Evolutionary conservation across 1,140 invertebrate species (phyloP).

Genomic region (Zaprionus lachaisei): DNA sequence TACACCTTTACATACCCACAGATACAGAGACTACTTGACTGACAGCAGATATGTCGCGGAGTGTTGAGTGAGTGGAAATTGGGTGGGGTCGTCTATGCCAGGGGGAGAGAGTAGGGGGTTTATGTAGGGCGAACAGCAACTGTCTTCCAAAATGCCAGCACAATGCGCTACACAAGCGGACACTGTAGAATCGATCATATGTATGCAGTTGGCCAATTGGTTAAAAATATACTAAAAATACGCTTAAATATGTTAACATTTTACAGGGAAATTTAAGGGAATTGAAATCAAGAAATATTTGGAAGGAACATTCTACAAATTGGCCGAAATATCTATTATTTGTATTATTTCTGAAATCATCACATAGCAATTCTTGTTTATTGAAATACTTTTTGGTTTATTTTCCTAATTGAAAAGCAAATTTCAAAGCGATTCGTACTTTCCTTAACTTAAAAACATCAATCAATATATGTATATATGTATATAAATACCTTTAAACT

Average conservation of each 20-base stretch:
- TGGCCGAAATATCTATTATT: too few species aligned
- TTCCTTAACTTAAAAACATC: neutral
- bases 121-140: constrained; percentile 27
- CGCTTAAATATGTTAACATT: too few species aligned
- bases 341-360: too few species aligned
- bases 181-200: neutral
- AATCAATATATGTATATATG: neutral
- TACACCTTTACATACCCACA: constrained; percentile 1
- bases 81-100: constrained; percentile 27
- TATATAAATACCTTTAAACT: too few species aligned
- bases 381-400: too few species aligned
- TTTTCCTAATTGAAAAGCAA: too few species aligned
- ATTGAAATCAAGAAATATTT: too few species aligned
- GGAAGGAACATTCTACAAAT: too few species aligned
- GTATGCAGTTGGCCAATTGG: neutral
- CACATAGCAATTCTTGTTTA: too few species aligned
- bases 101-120: constrained; percentile 4
- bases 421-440: too few species aligned
- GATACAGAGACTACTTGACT: constrained; percentile 28
- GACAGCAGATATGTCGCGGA: constrained; percentile 45
- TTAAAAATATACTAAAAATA: neutral
- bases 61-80: constrained; percentile 46
- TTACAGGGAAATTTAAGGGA: too few species aligned
- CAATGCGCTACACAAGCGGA: constrained; percentile 14
- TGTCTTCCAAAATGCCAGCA: constrained; percentile 33